A percentile compares a stretch with the other conserved stretches of the same genome.
phyloP scores from a whole-genome alignment of 2,797 vertebrate genomes.

The Muscicapa striata region DNA sequence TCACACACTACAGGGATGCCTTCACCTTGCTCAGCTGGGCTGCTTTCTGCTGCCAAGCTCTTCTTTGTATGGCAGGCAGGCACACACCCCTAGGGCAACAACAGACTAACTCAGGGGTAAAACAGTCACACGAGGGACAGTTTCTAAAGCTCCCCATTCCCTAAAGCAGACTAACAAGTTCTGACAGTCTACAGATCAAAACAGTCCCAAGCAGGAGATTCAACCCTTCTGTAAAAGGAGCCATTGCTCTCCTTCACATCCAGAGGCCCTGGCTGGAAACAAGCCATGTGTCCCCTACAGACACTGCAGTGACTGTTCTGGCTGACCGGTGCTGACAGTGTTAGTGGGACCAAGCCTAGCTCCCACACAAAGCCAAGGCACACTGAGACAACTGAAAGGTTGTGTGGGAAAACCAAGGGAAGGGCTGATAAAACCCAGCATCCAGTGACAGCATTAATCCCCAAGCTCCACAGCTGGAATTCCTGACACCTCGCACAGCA shows the following conservation, averaged over 20 bases:
- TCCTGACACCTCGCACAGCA: background rate
- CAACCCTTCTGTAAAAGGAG: background rate
- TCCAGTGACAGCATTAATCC: background rate
- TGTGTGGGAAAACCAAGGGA: constrained; percentile 7
- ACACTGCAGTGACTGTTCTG: background rate
- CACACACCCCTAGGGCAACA: rapidly evolving
- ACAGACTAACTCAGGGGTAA: background rate
- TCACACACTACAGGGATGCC: rapidly evolving
- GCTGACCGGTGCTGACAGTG: background rate
- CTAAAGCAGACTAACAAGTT: background rate
- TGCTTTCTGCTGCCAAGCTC: background rate
- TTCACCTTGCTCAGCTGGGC: background rate
- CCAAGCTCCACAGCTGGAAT: background rate
- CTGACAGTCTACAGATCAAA: background rate
- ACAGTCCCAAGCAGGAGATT: background rate
- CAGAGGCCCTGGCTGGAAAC: background rate
- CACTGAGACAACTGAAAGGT: background rate
- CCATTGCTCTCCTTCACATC: background rate
- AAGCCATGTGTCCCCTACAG: background rate
- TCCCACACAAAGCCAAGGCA: background rate
- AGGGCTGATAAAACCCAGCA: constrained; percentile 1
- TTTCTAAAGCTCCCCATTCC: background rate
- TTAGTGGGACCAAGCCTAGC: background rate
- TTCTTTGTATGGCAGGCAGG: background rate
- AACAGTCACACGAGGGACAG: background rate